Base-by-base conservation (phyloP, 2,797 vertebrate species). In the Oreonectes daqikongensis region DNA sequence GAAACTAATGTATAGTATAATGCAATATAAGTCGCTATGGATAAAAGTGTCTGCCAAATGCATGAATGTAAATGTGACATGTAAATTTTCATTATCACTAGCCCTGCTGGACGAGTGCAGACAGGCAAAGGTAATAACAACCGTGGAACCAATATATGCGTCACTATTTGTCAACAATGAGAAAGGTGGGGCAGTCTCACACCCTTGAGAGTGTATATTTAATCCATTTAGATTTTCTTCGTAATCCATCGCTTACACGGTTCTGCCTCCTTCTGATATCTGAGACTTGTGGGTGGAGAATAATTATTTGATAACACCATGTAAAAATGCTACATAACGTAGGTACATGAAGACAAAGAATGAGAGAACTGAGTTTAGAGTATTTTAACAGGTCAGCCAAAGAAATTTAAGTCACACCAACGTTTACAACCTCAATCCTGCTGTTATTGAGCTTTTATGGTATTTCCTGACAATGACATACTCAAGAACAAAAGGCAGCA, bases 271-370 rank as follows among this genome's bases (percentile, higher is more conserved):
- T n/a, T 35, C 81, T 68, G 48, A 84, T 82, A 80, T 81, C 42
- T 91, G 86, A 90, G 88, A 83, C 84, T 90, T 84, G 70, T 86
- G 88, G 90, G 91, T 18, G 88, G 11, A 84, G 89, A 84, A 79
- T 78, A 75, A 69, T n/a, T 90, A 81, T 91, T 91, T 90, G 89
- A 87, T 88, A 86, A 93, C 88, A 88, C 89, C 89, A 88, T 84
- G 87, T 87, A 89, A 32, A 75, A 78, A 40, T 1, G 15, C 9
- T 26, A 70, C 57, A 22, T 15, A 53, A 69, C 65, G 9, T 17
- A 11, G 7, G 32, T 12, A 55, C 22, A n/a, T 20, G 30, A 5
- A n/a, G 35, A 61, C 32, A 20, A 3, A 66, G 38, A 42, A 42
- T 42, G 40, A 42, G 9, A 53, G 20, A 24, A 22, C 20, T 5